Base-by-base conservation (phyloP, 2,113 vertebrate genomes). In the Patagioenas fasciata region DNA sequence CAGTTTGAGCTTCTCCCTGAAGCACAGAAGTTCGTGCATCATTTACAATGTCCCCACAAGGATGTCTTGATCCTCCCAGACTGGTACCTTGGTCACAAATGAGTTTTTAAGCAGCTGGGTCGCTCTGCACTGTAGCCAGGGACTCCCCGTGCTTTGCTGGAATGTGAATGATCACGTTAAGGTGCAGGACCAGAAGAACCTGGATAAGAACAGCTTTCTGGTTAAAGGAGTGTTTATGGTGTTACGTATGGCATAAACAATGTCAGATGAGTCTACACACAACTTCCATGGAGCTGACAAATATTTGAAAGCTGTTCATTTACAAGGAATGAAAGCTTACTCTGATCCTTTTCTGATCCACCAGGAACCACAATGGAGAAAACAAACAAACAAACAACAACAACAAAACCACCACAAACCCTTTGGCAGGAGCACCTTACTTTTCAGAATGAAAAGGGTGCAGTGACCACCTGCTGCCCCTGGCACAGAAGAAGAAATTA, bases 81-180 rank as follows among this genome's bases (percentile, higher is more conserved):
- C 64, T 42, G 32, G 13, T 11, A 65, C 78, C 50, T 51, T 54
- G 47, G 70, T 81, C 85, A 79, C 73, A 21, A 91, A 53, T 0
- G 2, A 71, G 84, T 28, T 85, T 73, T 82, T 66, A 78, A 54
- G 84, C 0, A 2, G 48, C 4, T 56, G 61, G 26, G 18, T 66
- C 1, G 0, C 40, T 75, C 4, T 29, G 6, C 1, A 0, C 34
- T 15, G 44, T 11, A 26, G 31, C 4, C 6, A 44, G 38, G 65
- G 70, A 44, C 44, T 67, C 26, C 20, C 34, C 44, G 50, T 54
- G 38, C 62, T 88, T 65, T 73, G 40, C 25, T 75, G 9, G 1
- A 34, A 64, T 77, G 54, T 50, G 50, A 89, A 58, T 11, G 11
- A 64, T 51, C 57, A 72, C 15, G 7, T 16, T 44, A 77, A 77